Evolutionary conservation across 2,113 vertebrate species (phyloP).

Genomic region (Sigmodon hispidus): DNA sequence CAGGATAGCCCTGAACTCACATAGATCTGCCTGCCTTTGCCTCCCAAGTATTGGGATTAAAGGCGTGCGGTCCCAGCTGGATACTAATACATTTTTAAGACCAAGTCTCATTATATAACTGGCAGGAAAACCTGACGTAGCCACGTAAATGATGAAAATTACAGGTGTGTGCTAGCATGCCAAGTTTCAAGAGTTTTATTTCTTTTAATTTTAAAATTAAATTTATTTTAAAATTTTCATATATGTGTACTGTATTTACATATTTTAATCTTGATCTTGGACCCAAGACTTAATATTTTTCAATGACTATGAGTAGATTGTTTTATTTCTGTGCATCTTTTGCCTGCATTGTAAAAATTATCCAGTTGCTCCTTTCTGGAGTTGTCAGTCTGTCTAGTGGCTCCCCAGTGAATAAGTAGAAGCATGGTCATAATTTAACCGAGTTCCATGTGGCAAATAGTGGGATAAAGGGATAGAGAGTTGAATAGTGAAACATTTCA

Average conservation of each 20-base stretch:
- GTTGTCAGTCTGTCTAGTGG: not conserved
- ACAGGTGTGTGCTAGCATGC: not conserved
- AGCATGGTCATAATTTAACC: not conserved
- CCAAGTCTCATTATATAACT: not conserved
- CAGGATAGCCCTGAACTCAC: not conserved
- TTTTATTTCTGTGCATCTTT: slow-evolving; percentile 38
- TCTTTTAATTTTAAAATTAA: not conserved
- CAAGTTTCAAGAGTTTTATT: not conserved
- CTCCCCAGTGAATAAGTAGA: not conserved
- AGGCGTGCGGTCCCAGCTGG: not conserved
- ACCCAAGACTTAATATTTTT: not conserved
- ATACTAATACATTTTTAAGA: not conserved
- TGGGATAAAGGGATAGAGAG: not conserved
- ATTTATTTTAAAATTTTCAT: not conserved
- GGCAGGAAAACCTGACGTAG: not conserved
- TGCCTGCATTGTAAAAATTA: not conserved
- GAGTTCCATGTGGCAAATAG: not conserved
- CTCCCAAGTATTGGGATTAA: not conserved
- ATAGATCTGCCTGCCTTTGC: not conserved
- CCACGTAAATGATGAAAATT: not conserved
- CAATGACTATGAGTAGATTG: not conserved
- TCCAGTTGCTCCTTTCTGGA: not conserved
- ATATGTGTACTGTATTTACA: not conserved
- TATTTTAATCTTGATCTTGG: not conserved
- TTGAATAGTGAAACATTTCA: slow-evolving; percentile 3